Evolutionary conservation across 2,113 vertebrate species (phyloP).

Genomic region (Gallinago paraguaiae): DNA sequence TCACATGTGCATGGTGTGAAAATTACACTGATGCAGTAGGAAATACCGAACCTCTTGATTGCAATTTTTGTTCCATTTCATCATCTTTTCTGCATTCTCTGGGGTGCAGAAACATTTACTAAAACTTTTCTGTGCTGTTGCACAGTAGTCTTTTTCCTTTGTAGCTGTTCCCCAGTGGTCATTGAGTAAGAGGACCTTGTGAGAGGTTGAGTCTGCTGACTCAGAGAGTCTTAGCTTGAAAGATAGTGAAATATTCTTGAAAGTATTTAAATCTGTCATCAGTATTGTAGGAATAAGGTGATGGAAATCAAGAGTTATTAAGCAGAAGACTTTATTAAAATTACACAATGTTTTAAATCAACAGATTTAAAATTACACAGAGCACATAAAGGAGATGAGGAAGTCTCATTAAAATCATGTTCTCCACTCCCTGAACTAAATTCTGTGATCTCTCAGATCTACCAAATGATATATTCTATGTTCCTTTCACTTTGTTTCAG

Average conservation of each 20-base stretch:
- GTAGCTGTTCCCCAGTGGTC: background rate
- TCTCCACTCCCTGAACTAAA: background rate
- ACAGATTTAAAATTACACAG: background rate
- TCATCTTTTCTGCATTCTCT: background rate
- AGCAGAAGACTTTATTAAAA: background rate
- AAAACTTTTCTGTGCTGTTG: background rate
- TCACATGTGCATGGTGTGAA: fast-evolving
- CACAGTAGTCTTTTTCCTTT: background rate
- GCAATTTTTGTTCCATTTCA: background rate
- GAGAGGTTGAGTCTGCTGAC: background rate
- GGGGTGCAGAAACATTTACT: background rate
- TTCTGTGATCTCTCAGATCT: background rate
- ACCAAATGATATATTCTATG: background rate
- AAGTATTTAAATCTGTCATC: background rate
- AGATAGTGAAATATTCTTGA: background rate
- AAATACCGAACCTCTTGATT: background rate
- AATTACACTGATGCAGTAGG: background rate
- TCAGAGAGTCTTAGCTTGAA: constrained; percentile 16
- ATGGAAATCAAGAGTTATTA: background rate
- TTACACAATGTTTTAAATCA: background rate
- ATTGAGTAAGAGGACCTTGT: background rate
- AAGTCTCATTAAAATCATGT: background rate
- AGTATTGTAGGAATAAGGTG: background rate
- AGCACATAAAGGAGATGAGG: background rate
- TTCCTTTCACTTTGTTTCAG: background rate